A percentile compares a stretch with the other conserved stretches of the same genome.
Evolutionary conservation across 2,888 invertebrate genomes (phyloP).

Genomic region (Zonitis immaculata): DNA sequence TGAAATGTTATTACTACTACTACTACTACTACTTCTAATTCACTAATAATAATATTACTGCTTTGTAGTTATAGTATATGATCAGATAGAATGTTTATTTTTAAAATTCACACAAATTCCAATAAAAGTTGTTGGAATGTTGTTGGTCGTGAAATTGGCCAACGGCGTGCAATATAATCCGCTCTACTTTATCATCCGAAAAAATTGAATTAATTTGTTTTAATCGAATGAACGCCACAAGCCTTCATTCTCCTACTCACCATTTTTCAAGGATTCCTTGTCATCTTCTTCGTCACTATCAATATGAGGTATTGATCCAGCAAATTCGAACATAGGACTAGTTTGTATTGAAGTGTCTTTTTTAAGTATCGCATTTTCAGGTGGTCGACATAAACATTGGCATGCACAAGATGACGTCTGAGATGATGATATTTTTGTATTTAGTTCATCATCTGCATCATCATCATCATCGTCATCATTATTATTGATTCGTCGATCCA

Average conservation of each 20-base stretch:
- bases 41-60: no score
- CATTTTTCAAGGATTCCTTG: slow-evolving; percentile 41
- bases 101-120: background rate
- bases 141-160: background rate
- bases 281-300: slow-evolving; percentile 67
- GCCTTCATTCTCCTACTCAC: slow-evolving; percentile 36
- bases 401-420: slow-evolving; percentile 38
- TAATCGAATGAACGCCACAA: background rate
- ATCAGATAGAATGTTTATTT: no score
- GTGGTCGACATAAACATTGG: slow-evolving; percentile 42
- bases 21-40: no score
- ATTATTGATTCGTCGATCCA: slow-evolving; percentile 42
- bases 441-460: slow-evolving; percentile 13
- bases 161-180: background rate
- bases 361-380: slow-evolving; percentile 40
- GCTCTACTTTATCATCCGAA: background rate
- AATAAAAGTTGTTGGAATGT: background rate
- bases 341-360: slow-evolving; percentile 50
- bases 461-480: background rate
- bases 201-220: background rate
- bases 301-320: slow-evolving; percentile 65
- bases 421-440: background rate
- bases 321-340: slow-evolving; percentile 60
- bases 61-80: no score
- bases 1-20: no score